Evolutionary conservation across 2,113 vertebrate genomes (phyloP), one percentile per base, ranked within the genome.

Genomic region (Burhinus oedicnemus): DNA sequence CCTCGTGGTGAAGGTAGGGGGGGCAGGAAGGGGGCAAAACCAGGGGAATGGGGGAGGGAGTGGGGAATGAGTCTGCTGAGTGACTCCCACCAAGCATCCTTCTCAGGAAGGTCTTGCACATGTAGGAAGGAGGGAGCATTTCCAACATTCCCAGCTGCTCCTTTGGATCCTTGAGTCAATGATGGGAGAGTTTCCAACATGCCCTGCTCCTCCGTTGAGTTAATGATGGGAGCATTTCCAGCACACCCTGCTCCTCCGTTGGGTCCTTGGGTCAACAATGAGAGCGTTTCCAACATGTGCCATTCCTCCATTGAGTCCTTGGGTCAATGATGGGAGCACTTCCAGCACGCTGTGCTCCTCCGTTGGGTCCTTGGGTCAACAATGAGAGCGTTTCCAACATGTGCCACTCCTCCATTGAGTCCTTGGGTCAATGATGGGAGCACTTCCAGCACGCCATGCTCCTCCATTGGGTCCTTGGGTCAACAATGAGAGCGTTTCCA

Each of bases 1-100:
- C 64, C 94, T 97, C 5, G 93, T 99, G 47, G 99, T 99, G 40
- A 99, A 99, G 99, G 99, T 99, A 92, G 62, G 68, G 30, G 9
- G 20, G 32, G 11, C 20, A 21, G 19, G 55, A n/a, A 66, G 29
- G 13, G 29, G 47, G 12, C 14, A 36, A 11, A 3, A 4, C 38
- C 30, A 26, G 22, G 12, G 66, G 16, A 49, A 18, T 3, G 3
- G n/a, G 22, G 3, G 5, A 61, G 30, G 21, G 26, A 70, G 38
- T 2, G 36, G 42, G 89, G 26, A 51, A 44, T 40, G 49, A 40
- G 34, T 30, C n/a, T 60, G 26, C 34, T 45, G 60, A 42, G 77
- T 0, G 1, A 11, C 26, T 66, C 44, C 61, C 17, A 27, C 55
- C 77, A 6, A 60, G 8, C 42, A 23, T 62, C 34, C 42, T n/a